phyloP scores from a whole-genome alignment of 2,797 vertebrate genomes.

The Enteromius radiatus region DNA sequence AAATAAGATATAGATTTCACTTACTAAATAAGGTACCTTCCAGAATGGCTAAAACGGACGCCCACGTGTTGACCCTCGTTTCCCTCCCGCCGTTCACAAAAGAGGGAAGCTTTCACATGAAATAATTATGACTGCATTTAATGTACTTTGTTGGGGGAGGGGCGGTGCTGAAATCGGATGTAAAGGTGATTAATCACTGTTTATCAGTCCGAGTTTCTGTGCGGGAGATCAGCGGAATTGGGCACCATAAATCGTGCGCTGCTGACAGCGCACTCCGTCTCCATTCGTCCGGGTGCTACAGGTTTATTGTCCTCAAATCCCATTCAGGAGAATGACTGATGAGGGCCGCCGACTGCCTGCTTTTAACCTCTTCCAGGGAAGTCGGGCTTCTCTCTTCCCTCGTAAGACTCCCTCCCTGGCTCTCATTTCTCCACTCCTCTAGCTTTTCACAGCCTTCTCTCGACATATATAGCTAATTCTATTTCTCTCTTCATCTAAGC shows the following conservation, averaged over 20 bases:
- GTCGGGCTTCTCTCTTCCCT: slow-evolving; percentile 57
- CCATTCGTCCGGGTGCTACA: slow-evolving; percentile 85
- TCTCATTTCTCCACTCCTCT: slow-evolving; percentile 38
- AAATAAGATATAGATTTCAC: slow-evolving; percentile 60
- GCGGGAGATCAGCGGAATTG: slow-evolving; percentile 84
- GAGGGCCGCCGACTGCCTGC: slow-evolving; percentile 69
- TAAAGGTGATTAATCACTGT: slow-evolving; percentile 87
- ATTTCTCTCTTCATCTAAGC: slow-evolving; percentile 50
- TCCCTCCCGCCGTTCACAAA: slow-evolving; percentile 38
- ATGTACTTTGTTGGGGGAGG: slow-evolving; percentile 76
- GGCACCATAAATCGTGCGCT: slow-evolving; percentile 82
- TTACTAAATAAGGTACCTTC: slow-evolving; percentile 51
- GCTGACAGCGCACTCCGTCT: slow-evolving; percentile 83
- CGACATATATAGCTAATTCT: slow-evolving; percentile 34
- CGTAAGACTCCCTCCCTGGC: slow-evolving; percentile 28
- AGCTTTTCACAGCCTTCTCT: slow-evolving; percentile 28
- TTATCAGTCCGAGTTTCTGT: slow-evolving; percentile 85
- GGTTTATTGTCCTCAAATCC: slow-evolving; percentile 88
- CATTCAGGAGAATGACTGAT: slow-evolving; percentile 86
- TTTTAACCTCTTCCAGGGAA: slow-evolving; percentile 68
- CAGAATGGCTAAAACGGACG: slow-evolving; percentile 38
- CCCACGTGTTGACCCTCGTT: slow-evolving; percentile 38
- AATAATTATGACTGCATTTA: slow-evolving; percentile 80
- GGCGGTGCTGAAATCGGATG: slow-evolving; percentile 78
- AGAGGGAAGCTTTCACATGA: slow-evolving; percentile 66